A percentile compares a stretch with the other conserved stretches of the same genome.
Evolutionary conservation across 1,140 invertebrate species (phyloP).

Genomic region (Saxidomus purpurata): DNA sequence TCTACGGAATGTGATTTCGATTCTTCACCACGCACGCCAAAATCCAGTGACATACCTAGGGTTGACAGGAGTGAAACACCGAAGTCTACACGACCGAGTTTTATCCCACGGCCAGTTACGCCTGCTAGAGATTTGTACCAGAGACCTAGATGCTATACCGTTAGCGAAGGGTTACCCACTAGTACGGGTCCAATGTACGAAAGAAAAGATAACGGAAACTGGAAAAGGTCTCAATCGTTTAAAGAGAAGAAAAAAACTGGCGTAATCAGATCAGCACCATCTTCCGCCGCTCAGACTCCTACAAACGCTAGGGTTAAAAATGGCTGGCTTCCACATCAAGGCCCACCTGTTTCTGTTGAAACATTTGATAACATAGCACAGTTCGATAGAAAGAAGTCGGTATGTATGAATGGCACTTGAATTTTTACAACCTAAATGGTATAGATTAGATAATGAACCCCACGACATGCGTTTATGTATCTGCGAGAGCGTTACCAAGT

Average conservation of each 20-base stretch:
- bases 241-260: background rate
- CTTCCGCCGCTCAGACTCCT: background rate
- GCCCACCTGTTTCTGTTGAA: background rate
- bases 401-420: conserved; percentile 11
- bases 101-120: conserved; percentile 35
- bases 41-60: background rate
- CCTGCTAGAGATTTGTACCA: background rate
- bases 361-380: background rate
- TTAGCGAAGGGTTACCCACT: background rate
- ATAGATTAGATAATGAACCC: no score
- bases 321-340: background rate
- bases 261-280: background rate
- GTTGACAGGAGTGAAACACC: background rate
- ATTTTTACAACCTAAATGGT: no score
- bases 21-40: background rate
- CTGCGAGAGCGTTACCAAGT: no score
- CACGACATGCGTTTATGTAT: no score
- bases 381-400: background rate
- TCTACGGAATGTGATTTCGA: background rate
- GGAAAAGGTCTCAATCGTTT: background rate
- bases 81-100: background rate
- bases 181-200: background rate
- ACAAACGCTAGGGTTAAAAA: background rate
- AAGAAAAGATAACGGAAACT: background rate
- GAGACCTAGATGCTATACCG: background rate